A percentile compares a stretch with the other conserved stretches of the same genome.
Evolutionary conservation across 92 coral and sea anemone species (phyloP).

Genomic region (Zoanthus solanderi): DNA sequence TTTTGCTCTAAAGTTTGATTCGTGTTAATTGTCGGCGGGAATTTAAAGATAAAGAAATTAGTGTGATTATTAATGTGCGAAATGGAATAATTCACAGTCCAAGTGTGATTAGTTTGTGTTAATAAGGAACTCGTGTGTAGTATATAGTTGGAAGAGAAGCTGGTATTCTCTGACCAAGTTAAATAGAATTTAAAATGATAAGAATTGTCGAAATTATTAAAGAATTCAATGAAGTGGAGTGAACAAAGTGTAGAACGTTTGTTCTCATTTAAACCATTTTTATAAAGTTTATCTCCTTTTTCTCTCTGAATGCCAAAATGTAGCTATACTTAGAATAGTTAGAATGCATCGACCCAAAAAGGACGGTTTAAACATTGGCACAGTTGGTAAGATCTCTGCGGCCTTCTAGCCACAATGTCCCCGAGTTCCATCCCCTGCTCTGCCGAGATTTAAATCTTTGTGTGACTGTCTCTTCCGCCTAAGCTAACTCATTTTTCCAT

Average conservation of each 20-base stretch:
- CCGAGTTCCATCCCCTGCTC: no score
- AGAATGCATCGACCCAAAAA: no score
- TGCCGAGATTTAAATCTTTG: no score
- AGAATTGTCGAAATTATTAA: neutral
- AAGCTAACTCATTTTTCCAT: no score
- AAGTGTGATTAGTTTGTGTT: neutral
- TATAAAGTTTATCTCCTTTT: no score
- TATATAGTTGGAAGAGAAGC: neutral
- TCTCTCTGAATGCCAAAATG: no score
- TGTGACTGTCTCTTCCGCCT: no score
- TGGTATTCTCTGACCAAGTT: neutral
- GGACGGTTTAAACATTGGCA: no score
- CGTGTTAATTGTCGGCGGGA: neutral
- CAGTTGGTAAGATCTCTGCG: no score
- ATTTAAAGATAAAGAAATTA: neutral
- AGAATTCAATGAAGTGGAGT: slow-evolving; percentile 1
- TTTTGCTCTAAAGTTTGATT: neutral
- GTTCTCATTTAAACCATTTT: no score
- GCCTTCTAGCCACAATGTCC: no score
- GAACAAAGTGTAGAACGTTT: neutral
- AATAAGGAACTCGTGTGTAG: neutral
- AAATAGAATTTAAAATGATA: neutral
- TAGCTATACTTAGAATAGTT: no score
- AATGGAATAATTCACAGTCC: neutral
- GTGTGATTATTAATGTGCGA: neutral